Base-by-base conservation (phyloP, 2,797 vertebrate species). In the Balearica regulorum region DNA sequence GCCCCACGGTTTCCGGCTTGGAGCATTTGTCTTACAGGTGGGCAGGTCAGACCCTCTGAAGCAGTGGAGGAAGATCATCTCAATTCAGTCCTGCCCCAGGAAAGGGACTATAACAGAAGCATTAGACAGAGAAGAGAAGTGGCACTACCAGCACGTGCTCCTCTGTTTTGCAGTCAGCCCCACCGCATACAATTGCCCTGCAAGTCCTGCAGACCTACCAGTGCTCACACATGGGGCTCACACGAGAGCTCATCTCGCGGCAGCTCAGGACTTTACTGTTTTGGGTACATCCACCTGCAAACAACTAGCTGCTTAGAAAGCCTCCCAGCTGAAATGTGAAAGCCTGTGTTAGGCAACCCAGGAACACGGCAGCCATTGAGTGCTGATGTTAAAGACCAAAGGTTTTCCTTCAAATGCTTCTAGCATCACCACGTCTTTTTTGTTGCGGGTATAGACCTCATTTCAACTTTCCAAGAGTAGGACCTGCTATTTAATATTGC, bases 121-220 rank as follows among this genome's bases (percentile, higher is more conserved):
- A 6, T 25, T 28, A 20, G 16, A 5, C 7, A 31, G 37, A 24
- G 51, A 28, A 66, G 48, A 68, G 35, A 55, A 83, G 13, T 11
- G 4, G 13, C 69, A 58, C 13, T n/a, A 44, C n/a, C 55, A 73
- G 46, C n/a, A 19, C 14, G 2, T 0, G 28, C 6, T 68, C 11
- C 44, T 88, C 35, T 41, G 28, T 39, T 75, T 44, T 61, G 37
- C 55, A 51, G n/a, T 5, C 60, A 69, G 54, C 29, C 28, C 8
- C 4, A 1, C 48, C 0, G 2, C 2, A 2, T 15, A 22, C 0
- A 0, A 19, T n/a, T 6, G 61, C 43, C 16, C 25, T 1, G 2
- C 15, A 6, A 39, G 28, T 58, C 43, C 33, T 48, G 24, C 91
- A 70, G 43, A 57, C 29, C 33, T 21, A 3, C 51, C 44, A 35